phyloP scores from a whole-genome alignment of 1,140 invertebrate genomes.

The Bathynomus jamesi region DNA sequence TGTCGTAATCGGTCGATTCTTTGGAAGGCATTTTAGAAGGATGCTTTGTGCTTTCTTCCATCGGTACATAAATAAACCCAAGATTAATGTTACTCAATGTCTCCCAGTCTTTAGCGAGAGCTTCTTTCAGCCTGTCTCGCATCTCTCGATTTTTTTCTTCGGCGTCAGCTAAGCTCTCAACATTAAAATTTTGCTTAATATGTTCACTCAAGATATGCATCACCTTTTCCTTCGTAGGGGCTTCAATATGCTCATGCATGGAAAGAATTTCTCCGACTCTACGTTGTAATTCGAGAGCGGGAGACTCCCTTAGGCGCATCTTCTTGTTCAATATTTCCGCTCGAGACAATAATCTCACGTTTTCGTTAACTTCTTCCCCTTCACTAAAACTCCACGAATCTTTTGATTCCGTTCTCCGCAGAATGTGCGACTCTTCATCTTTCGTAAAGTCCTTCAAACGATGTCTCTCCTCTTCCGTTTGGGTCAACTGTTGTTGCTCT shows the following conservation, averaged over 20 bases:
- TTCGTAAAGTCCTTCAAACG: too few relatives aligned
- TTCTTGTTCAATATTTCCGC: neutral
- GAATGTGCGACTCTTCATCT: conserved; percentile 1
- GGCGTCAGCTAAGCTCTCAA: conserved; percentile 7
- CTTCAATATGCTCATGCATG: conserved; percentile 16
- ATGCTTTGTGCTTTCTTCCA: conserved; percentile 38
- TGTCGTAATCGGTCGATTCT: conserved; percentile 39
- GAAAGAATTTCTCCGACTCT: conserved; percentile 21
- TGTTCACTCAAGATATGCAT: conserved; percentile 28
- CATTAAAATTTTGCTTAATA: conserved; percentile 25
- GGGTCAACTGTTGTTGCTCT: conserved; percentile 1
- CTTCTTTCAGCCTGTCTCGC: conserved; percentile 26
- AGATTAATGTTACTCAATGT: conserved; percentile 40
- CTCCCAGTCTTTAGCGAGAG: conserved; percentile 36
- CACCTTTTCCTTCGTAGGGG: conserved; percentile 23
- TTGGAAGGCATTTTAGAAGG: conserved; percentile 21
- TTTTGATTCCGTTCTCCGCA: conserved; percentile 7
- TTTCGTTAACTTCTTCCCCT: conserved; percentile 28
- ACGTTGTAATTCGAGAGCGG: conserved; percentile 19
- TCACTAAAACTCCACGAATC: conserved; percentile 31
- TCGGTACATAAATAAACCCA: conserved; percentile 42
- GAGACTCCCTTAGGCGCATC: conserved; percentile 2
- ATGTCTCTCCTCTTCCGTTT: conserved; percentile 4
- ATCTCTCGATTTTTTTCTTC: conserved; percentile 33
- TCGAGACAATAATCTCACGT: conserved; percentile 13